Evolutionary conservation across 2,113 vertebrate genomes (phyloP), one percentile per base, ranked within the genome.

Genomic region (Trachemys scripta): DNA sequence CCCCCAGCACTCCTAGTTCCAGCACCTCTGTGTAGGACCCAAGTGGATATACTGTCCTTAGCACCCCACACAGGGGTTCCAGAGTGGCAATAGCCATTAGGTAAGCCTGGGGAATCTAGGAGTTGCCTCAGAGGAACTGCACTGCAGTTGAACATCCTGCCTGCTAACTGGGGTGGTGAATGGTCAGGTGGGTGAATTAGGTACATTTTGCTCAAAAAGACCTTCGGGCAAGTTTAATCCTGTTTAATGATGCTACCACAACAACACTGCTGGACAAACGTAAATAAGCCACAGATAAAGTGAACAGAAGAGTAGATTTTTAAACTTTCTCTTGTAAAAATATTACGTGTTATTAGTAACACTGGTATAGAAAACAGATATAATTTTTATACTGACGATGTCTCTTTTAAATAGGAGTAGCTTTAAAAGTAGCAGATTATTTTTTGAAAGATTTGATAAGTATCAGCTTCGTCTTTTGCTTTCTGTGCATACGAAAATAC

Each of bases 361-460:
- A 51, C 88, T 65, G 25, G 47, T 91, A 14, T 9, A 69, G 65
- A 93, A 78, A 25, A 53, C 54, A 84, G 53, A 79, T 53, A 88
- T 75, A 11, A 42, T 45, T 45, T 76, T 76, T 76, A 95, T 92
- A 90, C 96, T 85, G 65, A 82, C 62, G 42, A 75, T 35, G 45
- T 93, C 93, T 96, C 65, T 81, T 57, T 88, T 78, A 78, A 84
- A 88, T 85, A 91, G 83, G 92, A 80, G 81, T 95, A 88, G 35
- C 35, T 96, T 20, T 92, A 31, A 19, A 65, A 1, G 10, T 91
- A 93, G 86, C 82, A 95, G 93, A 93, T 96, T 82, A 42, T 92
- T 76, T 88, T 90, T 93, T 57, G 80, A 94, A 90, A 87, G 85
- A 86, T 88, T 87, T 91, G 79, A 10, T 82, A 82, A 49, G 3